Evolutionary conservation across 2,797 vertebrate genomes (phyloP).

Genomic region (Caiman crocodilus): DNA sequence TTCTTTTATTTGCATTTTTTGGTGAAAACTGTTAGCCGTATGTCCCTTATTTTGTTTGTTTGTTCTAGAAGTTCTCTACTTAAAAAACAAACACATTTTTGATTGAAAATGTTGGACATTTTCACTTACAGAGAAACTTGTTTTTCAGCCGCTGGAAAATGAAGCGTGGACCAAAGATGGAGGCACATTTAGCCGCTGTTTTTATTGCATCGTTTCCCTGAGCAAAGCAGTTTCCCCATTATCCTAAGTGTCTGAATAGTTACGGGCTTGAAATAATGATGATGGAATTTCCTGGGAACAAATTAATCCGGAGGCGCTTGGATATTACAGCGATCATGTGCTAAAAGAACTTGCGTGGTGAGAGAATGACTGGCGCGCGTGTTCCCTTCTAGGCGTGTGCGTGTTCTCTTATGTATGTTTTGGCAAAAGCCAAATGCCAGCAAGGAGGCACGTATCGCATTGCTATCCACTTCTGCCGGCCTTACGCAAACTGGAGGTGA

Average conservation of each 20-base stretch:
- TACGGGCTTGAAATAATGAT: constrained; percentile 47
- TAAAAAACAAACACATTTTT: not conserved
- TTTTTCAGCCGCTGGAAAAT: constrained; percentile 26
- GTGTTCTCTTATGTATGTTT: constrained; percentile 13
- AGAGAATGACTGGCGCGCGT: not conserved
- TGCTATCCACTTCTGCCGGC: not conserved
- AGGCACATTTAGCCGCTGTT: constrained; percentile 43
- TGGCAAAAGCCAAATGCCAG: constrained; percentile 44
- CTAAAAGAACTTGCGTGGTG: constrained; percentile 30
- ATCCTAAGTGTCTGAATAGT: constrained; percentile 32
- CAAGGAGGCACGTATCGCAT: not conserved
- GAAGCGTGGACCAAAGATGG: constrained; percentile 6
- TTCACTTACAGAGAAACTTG: constrained; percentile 1
- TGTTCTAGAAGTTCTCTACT: too few relatives aligned
- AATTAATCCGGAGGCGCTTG: constrained; percentile 47
- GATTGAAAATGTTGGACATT: not conserved
- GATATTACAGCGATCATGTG: constrained; percentile 33
- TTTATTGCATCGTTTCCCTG: constrained; percentile 55
- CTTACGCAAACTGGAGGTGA: not conserved
- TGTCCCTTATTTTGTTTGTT: not conserved
- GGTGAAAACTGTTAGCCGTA: not conserved
- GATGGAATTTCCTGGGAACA: constrained; percentile 72
- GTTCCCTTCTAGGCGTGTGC: not conserved
- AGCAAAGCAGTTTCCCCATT: constrained; percentile 40
- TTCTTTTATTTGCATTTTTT: not conserved